Evolutionary conservation across 2,797 vertebrate species (phyloP), one percentile per base, ranked within the genome.

Genomic region (Micropoecilia bifurca): DNA sequence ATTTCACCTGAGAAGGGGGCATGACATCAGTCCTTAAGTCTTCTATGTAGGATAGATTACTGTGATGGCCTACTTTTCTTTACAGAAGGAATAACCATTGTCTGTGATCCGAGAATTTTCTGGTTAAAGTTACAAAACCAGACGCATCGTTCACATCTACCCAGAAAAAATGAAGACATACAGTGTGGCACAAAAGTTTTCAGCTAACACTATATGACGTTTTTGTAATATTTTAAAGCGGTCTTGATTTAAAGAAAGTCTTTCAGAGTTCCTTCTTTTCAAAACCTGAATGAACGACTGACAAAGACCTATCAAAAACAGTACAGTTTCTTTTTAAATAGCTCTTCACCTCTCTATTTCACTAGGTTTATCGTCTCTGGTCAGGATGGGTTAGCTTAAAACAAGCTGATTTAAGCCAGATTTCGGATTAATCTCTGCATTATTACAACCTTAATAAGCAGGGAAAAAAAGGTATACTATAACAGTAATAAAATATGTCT

Each of bases 1-100:
- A 78, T 77, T 87, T 83, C 45, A 82, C 84, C 83, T 84, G 75
- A 87, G 20, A 78, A 82, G 76, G 80, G 77, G 76, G 79, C 82
- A 86, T 76, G 25, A 85, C 83, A 90, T 90, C 83, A 86, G 83
- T 25, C 13, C 73, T 72, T 63, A 59, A 50, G 71, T 28, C 57
- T 59, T 66, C 75, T 50, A 39, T 83, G 68, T 76, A 7, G 69
- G 8, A 59, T 50, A 77, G 75, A 75, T 89, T 82, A 82, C 41
- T 41, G 16, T 71, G 36, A 88, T 80, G 78, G 36, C 53, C 71
- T 73, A 74, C 43, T 85, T 78, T 25, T 43, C 78, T 68, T 47
- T 46, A 71, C 22, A 71, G 12, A 16, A n/a, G 43, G 25, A 28
- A 71, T 45, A 45, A 28, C 25, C 14, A 16, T 71, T 71, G 41